Base-by-base conservation (phyloP, 2,888 invertebrate genomes). In the Watsonalla cultraria region DNA sequence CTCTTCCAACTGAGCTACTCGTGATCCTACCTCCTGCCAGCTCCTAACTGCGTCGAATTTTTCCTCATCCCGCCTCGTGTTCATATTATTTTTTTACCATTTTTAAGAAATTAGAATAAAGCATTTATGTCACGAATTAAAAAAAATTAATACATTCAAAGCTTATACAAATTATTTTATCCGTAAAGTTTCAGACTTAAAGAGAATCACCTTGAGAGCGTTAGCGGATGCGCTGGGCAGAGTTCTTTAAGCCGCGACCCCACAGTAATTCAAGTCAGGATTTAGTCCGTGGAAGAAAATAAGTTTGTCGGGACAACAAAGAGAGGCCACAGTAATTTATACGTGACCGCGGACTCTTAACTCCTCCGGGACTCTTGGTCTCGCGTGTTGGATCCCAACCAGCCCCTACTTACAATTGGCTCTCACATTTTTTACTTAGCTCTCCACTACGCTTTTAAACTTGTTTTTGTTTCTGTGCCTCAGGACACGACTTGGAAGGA, bases 281-380 rank as follows among this genome's bases (percentile, higher is more conserved):
- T 87, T 87, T 86, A 80, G 86, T 81, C 80, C 79, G 80, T 80
- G 72, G 82, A 85, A 84, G 81, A 84, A 85, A 84, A 80, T 81
- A 84, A 86, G 82, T 86, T 85, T 80, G 76, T 65, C 69, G 78
- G 83, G 79, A 84, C 84, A 85, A 86, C 86, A 86, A 86, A 84
- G 86, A 83, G 82, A 68, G 75, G 76, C 70, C 74, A 67, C 79
- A 80, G 88, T 89, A 88, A 89, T 89, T 88, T 89, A 89, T 89
- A 88, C 84, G 88, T 87, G 87, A 86, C 88, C 85, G 82, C 80
- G 70, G 63, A 71, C 66, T 72, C 71, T 66, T 72, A 57, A 61
- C 73, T 82, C 86, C 80, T 68, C 51, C 50, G 78, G 80, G 80
- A 77, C 58, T 53, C 60, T 55, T 59, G 48, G 66, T 60, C 69